Evolutionary conservation across 1,140 invertebrate genomes (phyloP).

Genomic region (Ceratitis capitata): DNA sequence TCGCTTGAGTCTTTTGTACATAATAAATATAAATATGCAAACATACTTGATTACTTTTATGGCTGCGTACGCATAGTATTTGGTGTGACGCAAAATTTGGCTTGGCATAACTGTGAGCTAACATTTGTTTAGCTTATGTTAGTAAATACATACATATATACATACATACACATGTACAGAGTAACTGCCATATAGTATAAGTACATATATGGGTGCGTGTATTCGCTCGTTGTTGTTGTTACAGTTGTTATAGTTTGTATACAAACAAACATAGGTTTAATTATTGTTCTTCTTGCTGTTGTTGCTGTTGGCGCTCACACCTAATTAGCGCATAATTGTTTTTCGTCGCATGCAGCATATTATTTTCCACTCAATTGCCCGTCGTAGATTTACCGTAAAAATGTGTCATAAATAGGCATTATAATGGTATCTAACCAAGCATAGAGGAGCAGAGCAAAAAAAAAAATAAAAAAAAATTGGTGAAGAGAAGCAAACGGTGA

Average conservation of each 20-base stretch:
- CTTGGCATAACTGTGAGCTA: background rate
- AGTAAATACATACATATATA: no score
- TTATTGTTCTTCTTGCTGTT: background rate
- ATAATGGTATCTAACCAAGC: background rate
- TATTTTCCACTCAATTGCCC: background rate
- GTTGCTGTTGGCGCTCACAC: background rate
- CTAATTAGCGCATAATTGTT: slow-evolving; percentile 22
- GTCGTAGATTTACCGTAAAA: slow-evolving; percentile 6
- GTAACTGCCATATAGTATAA: background rate
- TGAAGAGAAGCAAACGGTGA: background rate
- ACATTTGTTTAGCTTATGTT: background rate
- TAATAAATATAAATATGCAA: background rate
- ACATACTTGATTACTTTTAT: background rate
- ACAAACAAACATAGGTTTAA: background rate
- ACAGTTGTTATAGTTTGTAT: no score
- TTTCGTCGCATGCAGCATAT: background rate
- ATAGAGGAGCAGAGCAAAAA: background rate
- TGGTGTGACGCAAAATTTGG: background rate
- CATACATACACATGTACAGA: background rate
- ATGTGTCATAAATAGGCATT: slow-evolving; percentile 18
- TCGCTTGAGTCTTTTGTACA: slow-evolving; percentile 4
- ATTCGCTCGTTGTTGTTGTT: background rate
- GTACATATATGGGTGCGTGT: background rate
- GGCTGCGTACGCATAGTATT: background rate
- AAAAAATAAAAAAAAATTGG: no score